Evolutionary conservation across 2,888 invertebrate genomes (phyloP).

Genomic region (Sclerodermus sp.): DNA sequence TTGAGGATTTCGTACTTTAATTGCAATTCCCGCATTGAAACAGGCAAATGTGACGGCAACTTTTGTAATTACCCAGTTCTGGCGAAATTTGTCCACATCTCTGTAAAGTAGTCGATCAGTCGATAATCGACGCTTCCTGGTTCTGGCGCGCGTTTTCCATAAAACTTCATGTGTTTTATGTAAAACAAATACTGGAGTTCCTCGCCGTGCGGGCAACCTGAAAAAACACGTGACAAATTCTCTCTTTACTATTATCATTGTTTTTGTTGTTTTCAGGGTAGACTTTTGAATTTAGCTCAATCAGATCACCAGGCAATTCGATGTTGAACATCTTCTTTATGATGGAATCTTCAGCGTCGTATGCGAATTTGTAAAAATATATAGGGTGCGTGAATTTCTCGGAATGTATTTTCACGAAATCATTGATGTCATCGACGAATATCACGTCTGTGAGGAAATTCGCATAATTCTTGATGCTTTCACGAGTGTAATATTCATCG

Average conservation of each 20-base stretch:
- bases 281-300: too few relatives aligned
- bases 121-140: slow-evolving; percentile 11
- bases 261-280: too few relatives aligned
- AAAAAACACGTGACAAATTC: background rate
- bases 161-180: slow-evolving; percentile 7
- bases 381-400: slow-evolving; percentile 8
- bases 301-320: slow-evolving; percentile 23
- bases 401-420: slow-evolving; percentile 18
- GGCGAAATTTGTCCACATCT: slow-evolving; percentile 33
- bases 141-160: slow-evolving; percentile 12
- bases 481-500: slow-evolving; percentile 9
- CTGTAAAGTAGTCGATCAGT: slow-evolving; percentile 21
- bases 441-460: slow-evolving; percentile 14
- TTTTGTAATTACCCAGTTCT: slow-evolving; percentile 23
- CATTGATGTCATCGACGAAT: slow-evolving; percentile 17
- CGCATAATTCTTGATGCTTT: slow-evolving; percentile 8
- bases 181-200: slow-evolving; percentile 23
- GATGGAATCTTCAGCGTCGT: slow-evolving; percentile 20
- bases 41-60: background rate
- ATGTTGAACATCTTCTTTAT: slow-evolving; percentile 13
- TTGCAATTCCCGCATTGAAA: too few relatives aligned
- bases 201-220: slow-evolving; percentile 27
- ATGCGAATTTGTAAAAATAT: slow-evolving; percentile 26
- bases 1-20: background rate
- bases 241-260: too few relatives aligned